Evolutionary conservation across 2,113 vertebrate species (phyloP).

Genomic region (Peucedramus taeniatus): DNA sequence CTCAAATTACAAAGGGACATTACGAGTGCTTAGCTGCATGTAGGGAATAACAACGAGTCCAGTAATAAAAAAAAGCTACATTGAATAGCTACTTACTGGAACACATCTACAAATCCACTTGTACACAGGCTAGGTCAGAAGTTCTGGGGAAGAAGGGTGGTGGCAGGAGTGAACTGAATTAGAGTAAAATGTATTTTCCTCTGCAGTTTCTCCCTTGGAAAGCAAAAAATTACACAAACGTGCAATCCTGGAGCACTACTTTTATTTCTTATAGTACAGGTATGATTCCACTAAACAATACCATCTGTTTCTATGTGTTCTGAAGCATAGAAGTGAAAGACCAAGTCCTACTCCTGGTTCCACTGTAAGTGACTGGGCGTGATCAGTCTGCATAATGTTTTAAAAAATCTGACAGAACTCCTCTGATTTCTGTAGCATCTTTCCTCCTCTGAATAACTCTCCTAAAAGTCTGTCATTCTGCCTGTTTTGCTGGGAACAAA

Average conservation of each 20-base stretch:
- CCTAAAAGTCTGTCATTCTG: background rate
- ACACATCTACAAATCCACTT: background rate
- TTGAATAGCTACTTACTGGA: background rate
- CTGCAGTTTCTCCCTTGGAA: background rate
- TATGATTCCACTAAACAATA: background rate
- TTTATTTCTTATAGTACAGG: background rate
- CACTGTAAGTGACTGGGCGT: background rate
- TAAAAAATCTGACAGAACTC: background rate
- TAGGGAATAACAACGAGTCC: background rate
- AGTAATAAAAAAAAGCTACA: background rate
- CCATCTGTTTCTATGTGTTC: accelerated
- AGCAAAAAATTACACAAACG: background rate
- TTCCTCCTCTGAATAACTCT: background rate
- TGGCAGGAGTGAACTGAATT: background rate
- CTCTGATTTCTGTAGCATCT: background rate
- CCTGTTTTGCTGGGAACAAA: background rate
- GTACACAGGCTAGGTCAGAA: background rate
- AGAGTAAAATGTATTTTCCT: background rate
- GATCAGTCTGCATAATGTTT: background rate
- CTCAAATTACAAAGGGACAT: background rate
- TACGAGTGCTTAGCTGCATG: background rate
- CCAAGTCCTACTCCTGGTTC: background rate
- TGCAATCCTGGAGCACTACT: background rate
- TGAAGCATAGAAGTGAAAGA: background rate
- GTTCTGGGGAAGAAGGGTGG: background rate